Percentiles rank a stretch among this genome's conserved stretches.
phyloP scores from a whole-genome alignment of 2,113 vertebrate genomes.

The Gobio gobio region DNA sequence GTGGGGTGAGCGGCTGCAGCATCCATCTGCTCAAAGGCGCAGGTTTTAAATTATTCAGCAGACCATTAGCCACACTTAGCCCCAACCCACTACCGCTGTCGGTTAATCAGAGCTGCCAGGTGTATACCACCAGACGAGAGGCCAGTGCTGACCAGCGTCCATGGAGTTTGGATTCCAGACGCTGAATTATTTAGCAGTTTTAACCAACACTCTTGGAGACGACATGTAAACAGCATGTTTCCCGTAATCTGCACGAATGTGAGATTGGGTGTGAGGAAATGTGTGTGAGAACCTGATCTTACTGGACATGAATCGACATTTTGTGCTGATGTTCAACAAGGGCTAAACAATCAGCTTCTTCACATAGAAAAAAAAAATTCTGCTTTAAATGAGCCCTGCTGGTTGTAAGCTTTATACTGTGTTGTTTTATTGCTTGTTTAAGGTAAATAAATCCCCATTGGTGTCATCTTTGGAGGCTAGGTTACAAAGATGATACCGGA shows the following conservation, averaged over 20 bases:
- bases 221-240: slow-evolving; percentile 63
- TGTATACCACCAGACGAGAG: slow-evolving; percentile 17
- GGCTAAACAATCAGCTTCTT: neutral
- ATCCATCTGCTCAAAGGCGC: slow-evolving; percentile 59
- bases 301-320: neutral
- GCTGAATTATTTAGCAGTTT: slow-evolving; percentile 75
- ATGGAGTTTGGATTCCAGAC: slow-evolving; percentile 23
- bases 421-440: neutral
- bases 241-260: slow-evolving; percentile 70
- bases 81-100: slow-evolving; percentile 47
- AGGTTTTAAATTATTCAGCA: slow-evolving; percentile 64
- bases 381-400: neutral
- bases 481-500: neutral
- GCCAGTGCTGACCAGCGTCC: slow-evolving; percentile 24
- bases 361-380: neutral
- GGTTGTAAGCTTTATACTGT: neutral
- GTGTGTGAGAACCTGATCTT: slow-evolving; percentile 40
- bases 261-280: slow-evolving; percentile 54
- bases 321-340: neutral
- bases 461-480: too few relatives aligned
- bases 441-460: too few relatives aligned
- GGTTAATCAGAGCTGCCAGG: slow-evolving; percentile 57
- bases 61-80: slow-evolving; percentile 62
- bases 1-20: slow-evolving; percentile 20
- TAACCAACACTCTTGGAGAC: slow-evolving; percentile 65